phyloP scores from a whole-genome alignment of 2,888 invertebrate species.

The Stenolophus ochropezus region DNA sequence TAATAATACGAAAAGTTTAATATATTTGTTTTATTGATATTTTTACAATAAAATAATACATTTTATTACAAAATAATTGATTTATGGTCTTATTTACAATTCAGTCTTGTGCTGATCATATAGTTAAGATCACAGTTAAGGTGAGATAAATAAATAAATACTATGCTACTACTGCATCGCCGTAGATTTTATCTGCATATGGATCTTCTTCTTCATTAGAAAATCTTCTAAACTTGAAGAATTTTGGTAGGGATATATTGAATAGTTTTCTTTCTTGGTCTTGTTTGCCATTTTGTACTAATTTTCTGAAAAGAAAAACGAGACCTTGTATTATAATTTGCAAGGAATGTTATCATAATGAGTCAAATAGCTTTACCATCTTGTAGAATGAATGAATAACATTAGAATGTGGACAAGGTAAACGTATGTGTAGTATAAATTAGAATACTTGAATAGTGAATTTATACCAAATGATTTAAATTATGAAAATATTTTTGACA shows the following conservation, averaged over 20 bases:
- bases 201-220: conserved; percentile 67
- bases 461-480: no score
- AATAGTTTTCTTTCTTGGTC: conserved; percentile 69
- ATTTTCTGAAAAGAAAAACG: conserved; percentile 72
- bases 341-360: no score
- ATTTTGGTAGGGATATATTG: conserved; percentile 64
- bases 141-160: conserved; percentile 48
- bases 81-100: conserved; percentile 31
- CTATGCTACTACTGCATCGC: conserved; percentile 58
- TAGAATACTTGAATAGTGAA: no score
- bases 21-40: conserved; percentile 51
- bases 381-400: no score
- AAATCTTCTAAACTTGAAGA: conserved; percentile 63
- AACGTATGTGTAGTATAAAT: no score
- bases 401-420: no score
- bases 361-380: no score
- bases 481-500: no score
- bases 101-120: conserved; percentile 40
- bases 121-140: conserved; percentile 51
- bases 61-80: conserved; percentile 63
- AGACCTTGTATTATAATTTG: no score
- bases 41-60: conserved; percentile 58
- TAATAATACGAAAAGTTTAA: conserved; percentile 60
- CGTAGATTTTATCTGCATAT: conserved; percentile 68
- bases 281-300: conserved; percentile 72